phyloP scores from a whole-genome alignment of 1,140 invertebrate genomes.

The Whitmania pigra region DNA sequence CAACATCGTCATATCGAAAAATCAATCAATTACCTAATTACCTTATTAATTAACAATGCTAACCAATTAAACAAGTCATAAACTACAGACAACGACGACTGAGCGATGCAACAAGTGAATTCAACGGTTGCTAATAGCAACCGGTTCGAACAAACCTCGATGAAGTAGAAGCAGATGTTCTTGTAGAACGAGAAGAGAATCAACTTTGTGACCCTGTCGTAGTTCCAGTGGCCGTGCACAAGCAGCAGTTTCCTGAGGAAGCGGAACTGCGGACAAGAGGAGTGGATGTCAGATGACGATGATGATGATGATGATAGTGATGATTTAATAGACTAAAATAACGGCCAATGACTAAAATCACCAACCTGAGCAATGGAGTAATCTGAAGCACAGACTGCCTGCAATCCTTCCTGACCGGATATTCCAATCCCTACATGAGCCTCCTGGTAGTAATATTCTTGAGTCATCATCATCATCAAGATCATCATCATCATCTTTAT shows the following conservation, averaged over 20 bases:
- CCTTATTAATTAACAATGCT: not conserved
- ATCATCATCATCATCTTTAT: too few relatives aligned
- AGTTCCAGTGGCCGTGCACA: constrained; percentile 98
- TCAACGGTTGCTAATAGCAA: too few relatives aligned
- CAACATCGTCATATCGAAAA: too few relatives aligned
- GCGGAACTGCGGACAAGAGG: constrained; percentile 58
- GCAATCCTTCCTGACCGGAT: constrained; percentile 90
- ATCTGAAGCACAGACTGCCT: constrained; percentile 93
- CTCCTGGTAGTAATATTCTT: constrained; percentile 33
- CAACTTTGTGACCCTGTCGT: constrained; percentile 86
- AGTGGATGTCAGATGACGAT: too few relatives aligned
- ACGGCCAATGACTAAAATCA: constrained; percentile 45
- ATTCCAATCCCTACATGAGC: constrained; percentile 78
- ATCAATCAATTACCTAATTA: too few relatives aligned
- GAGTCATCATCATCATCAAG: not conserved
- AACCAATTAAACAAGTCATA: not conserved
- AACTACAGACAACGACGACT: not conserved
- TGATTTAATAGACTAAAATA: too few relatives aligned
- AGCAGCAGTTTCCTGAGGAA: constrained; percentile 57
- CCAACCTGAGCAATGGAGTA: constrained; percentile 60
- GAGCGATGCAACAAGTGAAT: too few relatives aligned
- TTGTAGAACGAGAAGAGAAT: constrained; percentile 99
- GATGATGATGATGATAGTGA: too few relatives aligned
- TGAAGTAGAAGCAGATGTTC: constrained; percentile 96
- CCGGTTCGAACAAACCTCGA: constrained; percentile 52